A percentile compares a stretch with the other conserved stretches of the same genome.
Conservation (phyloP, 2,113 vertebrate species). For the Lophotis ruficrista region DNA sequence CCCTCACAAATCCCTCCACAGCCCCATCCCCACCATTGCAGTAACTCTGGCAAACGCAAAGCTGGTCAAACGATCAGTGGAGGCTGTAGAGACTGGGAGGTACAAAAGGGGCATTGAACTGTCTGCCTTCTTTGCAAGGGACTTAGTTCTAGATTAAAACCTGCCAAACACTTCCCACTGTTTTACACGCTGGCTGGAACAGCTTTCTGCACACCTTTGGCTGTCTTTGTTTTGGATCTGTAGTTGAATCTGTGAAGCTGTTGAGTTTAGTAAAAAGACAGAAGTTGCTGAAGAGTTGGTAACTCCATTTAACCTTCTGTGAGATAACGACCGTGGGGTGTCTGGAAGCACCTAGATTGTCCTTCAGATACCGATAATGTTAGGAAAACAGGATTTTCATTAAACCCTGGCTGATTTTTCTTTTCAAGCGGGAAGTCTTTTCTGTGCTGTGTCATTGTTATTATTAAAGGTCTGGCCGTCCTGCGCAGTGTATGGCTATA, state of each 20-base stretch:
- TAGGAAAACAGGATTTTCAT: constrained; percentile 45
- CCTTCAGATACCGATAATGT: neutral
- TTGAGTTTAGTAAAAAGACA: constrained; percentile 7
- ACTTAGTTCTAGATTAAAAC: constrained; percentile 29
- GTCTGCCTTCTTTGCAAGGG: constrained; percentile 11
- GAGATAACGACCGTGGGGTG: neutral
- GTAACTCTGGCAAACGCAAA: neutral
- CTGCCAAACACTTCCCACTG: neutral
- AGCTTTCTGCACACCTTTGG: neutral
- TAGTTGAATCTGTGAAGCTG: neutral
- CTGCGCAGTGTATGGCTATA: neutral
- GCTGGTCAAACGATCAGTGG: neutral
- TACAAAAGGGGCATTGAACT: constrained; percentile 3
- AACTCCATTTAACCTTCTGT: constrained; percentile 44
- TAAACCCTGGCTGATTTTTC: neutral
- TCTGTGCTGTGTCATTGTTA: constrained; percentile 33
- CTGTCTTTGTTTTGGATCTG: constrained; percentile 29
- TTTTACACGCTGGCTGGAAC: neutral
- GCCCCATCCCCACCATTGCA: neutral
- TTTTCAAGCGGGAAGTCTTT: constrained; percentile 1
- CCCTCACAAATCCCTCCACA: neutral
- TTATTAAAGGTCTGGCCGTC: constrained; percentile 48
- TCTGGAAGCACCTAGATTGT: constrained; percentile 19
- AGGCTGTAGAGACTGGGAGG: neutral
- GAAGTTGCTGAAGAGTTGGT: constrained; percentile 20